Evolutionary conservation across 2,888 invertebrate genomes (phyloP), one percentile per base, ranked within the genome.

Genomic region (Torymus auratus): DNA sequence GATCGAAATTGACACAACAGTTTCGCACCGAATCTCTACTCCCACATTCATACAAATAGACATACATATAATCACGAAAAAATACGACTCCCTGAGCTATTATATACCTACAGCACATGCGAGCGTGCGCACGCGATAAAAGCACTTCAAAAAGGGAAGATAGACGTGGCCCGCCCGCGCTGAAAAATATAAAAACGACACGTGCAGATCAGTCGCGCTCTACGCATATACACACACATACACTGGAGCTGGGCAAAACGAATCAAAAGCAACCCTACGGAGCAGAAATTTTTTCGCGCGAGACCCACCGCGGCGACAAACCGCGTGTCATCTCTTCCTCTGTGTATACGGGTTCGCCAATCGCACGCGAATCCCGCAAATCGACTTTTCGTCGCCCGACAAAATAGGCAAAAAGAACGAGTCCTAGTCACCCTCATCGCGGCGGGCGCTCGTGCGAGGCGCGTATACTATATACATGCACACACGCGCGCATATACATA

Each of bases 191-290:
- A 78, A 72, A 80, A 77, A 41, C 70, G 74, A 73, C 74, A 64
- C 76, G 76, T 53, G 77, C 77, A 61, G 60, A 41, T 41, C 41
- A 41, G 41, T 41, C 41, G 41, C 7, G 41, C 7, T 41, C 7
- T 41, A 7, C 7, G 7, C 7, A 41, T 28, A 28, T 5, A 28
- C 3, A 28, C 3, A 28, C 3, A 28, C 3, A 28, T 28, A 28
- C 7, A 41, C 7, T n/a, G 64, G 55, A 52, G 55, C 20, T 55
- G 64, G 64, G 75, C 23, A 79, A 52, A 75, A 75, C 82, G 82
- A 82, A 82, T 82, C 77, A 77, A 77, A 80, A 78, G 78, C 71
- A 74, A 71, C 77, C 78, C 80, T 62, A 55, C 69, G 67, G 56
- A 65, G 73, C 62, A 58, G 64, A 74, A 74, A 78, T 80, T 82